A percentile compares a stretch with the other conserved stretches of the same genome.
phyloP scores from a whole-genome alignment of 2,113 vertebrate genomes.

The Oryzias curvinotus region DNA sequence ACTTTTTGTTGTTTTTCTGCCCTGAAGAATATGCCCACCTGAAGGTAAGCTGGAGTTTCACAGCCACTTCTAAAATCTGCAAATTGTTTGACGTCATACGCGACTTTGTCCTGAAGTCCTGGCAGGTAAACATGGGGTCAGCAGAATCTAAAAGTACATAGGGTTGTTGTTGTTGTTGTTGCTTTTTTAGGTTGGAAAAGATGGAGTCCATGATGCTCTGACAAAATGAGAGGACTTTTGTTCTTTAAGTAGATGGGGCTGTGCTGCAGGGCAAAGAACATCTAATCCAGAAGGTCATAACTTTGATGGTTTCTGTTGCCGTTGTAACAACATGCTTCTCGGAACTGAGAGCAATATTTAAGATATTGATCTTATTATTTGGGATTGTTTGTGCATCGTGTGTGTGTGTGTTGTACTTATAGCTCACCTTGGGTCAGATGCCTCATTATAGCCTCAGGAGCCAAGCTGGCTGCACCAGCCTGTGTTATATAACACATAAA shows the following conservation, averaged over 20 bases:
- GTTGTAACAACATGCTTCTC: not conserved
- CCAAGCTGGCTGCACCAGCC: slow-evolving; percentile 6
- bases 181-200: no score
- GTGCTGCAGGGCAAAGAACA: not conserved
- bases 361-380: not conserved
- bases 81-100: no score
- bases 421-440: slow-evolving; percentile 41
- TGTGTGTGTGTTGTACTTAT: not conserved
- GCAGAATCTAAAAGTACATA: no score
- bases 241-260: not conserved
- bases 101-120: not conserved
- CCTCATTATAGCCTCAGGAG: slow-evolving; percentile 35
- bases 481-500: slow-evolving; percentile 17
- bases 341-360: not conserved
- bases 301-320: not conserved
- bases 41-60: slow-evolving; percentile 29
- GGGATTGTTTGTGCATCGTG: not conserved
- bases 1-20: not conserved
- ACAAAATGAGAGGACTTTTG: not conserved
- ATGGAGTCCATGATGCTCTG: not conserved
- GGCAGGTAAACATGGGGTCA: no score
- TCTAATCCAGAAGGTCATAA: not conserved
- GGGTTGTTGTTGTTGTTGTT: no score
- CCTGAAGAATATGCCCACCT: not conserved
- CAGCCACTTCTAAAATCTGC: not conserved